Percentiles rank a stretch among this genome's conserved stretches.
Conservation (phyloP, 2,888 invertebrate species). For the Athalia cordata region DNA sequence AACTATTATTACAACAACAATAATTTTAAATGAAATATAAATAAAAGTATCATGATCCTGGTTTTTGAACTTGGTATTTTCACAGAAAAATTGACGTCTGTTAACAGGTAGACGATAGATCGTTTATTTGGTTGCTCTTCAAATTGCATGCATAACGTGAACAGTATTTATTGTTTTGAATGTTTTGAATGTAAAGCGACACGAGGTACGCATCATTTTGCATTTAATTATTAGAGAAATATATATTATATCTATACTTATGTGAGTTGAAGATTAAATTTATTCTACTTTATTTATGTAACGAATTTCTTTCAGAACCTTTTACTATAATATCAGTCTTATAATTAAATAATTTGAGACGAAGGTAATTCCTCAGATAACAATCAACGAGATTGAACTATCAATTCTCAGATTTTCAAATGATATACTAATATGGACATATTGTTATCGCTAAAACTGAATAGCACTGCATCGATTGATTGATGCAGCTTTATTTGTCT, state of each 20-base stretch:
- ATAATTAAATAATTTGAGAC: background rate
- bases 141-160: conserved; percentile 27
- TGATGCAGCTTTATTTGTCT: conserved; percentile 20
- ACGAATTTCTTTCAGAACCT: conserved; percentile 19
- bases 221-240: conserved; percentile 27
- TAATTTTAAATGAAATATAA: conserved; percentile 15
- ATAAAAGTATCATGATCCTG: conserved; percentile 46
- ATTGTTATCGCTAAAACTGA: conserved; percentile 13
- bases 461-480: conserved; percentile 31
- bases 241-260: conserved; percentile 17
- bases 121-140: conserved; percentile 17
- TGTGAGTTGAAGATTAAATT: conserved; percentile 12
- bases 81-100: conserved; percentile 28
- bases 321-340: conserved; percentile 32
- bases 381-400: conserved; percentile 1
- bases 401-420: conserved; percentile 3
- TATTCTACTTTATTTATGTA: background rate
- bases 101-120: conserved; percentile 10
- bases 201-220: conserved; percentile 16
- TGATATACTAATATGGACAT: conserved; percentile 3
- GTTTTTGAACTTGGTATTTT: conserved; percentile 50
- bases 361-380: background rate
- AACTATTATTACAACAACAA: conserved; percentile 31
- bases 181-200: conserved; percentile 35
- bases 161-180: conserved; percentile 40